Evolutionary conservation across 2,888 invertebrate species (phyloP).

Genomic region (Meteorus cinctellus): DNA sequence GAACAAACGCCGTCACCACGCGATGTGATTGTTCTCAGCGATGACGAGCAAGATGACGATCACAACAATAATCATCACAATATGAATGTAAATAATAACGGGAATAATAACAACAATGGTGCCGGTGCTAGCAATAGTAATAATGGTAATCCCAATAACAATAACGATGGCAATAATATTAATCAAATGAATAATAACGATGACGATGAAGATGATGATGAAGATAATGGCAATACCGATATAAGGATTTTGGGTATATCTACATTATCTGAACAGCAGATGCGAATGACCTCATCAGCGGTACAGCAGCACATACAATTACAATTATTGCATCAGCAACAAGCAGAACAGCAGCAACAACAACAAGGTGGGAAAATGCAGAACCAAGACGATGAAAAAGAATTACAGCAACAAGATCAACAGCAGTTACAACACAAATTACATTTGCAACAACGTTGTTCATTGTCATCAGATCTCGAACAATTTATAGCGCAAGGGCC

Average conservation of each 20-base stretch:
- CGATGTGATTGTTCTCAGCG: slow-evolving; percentile 88
- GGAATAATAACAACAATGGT: slow-evolving; percentile 10
- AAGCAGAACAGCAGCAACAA: slow-evolving; percentile 18
- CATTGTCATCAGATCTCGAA: slow-evolving; percentile 64
- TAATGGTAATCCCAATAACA: slow-evolving; percentile 13
- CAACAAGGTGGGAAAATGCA: slow-evolving; percentile 5
- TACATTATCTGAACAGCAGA: not conserved
- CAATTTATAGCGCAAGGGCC: slow-evolving; percentile 76
- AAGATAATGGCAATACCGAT: slow-evolving; percentile 4
- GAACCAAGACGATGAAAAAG: slow-evolving; percentile 22
- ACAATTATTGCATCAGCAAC: slow-evolving; percentile 16
- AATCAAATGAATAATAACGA: not conserved
- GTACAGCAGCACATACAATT: slow-evolving; percentile 11
- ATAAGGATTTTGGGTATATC: slow-evolving; percentile 3
- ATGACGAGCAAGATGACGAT: slow-evolving; percentile 79
- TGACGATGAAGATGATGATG: slow-evolving; percentile 21
- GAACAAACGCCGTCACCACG: slow-evolving; percentile 87
- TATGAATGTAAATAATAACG: slow-evolving; percentile 21
- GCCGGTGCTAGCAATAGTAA: slow-evolving; percentile 4
- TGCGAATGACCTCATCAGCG: not conserved
- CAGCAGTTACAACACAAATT: slow-evolving; percentile 51
- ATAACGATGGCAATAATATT: slow-evolving; percentile 20
- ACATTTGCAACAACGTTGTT: slow-evolving; percentile 48
- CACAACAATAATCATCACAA: slow-evolving; percentile 23
- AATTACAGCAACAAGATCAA: slow-evolving; percentile 51